Evolutionary conservation across 1,140 invertebrate genomes (phyloP).

Genomic region (Saccostrea echinata): DNA sequence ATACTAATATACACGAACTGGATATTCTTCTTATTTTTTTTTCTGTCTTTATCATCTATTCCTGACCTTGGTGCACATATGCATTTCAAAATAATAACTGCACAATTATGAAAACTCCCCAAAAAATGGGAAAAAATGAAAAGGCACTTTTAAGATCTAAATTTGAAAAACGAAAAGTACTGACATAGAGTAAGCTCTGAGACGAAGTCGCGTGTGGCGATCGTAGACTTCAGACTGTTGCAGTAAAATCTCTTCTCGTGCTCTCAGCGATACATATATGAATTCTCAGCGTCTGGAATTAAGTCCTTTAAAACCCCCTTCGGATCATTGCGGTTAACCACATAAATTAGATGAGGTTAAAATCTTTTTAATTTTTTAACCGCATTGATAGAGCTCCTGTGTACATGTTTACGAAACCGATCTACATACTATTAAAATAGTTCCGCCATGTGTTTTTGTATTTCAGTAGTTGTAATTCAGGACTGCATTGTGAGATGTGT

Average conservation of each 20-base stretch:
- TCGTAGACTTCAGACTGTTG: too few species aligned
- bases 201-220: too few species aligned
- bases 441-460: conserved; percentile 6
- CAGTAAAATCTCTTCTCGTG: neutral
- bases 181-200: too few species aligned
- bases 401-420: conserved; percentile 15
- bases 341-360: conserved; percentile 32
- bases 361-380: conserved; percentile 36
- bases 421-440: conserved; percentile 14
- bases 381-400: neutral
- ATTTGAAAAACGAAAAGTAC: too few species aligned
- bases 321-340: conserved; percentile 32
- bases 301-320: neutral
- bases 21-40: too few species aligned
- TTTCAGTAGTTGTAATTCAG: neutral
- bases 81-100: neutral
- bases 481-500: neutral
- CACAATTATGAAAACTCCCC: neutral
- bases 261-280: neutral
- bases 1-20: too few species aligned
- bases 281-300: conserved; percentile 9
- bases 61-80: neutral
- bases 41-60: too few species aligned
- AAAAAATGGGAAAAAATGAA: neutral
- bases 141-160: neutral